Conservation (phyloP, 2,888 invertebrate genomes). For the Chymomyza caudatula region DNA sequence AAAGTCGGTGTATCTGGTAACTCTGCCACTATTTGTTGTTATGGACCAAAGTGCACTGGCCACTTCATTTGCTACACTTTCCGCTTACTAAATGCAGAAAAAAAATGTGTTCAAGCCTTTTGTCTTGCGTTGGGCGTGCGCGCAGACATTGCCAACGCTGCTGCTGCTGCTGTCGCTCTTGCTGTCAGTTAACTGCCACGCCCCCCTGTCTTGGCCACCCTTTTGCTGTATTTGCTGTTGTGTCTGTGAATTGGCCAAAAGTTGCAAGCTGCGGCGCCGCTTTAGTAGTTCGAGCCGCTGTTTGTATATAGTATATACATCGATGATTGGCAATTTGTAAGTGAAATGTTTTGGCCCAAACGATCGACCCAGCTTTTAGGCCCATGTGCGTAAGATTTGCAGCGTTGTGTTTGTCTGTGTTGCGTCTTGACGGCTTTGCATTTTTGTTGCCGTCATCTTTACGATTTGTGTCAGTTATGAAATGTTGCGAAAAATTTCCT, state of each 20-base stretch:
- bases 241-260: background rate
- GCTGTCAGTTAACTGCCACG: constrained; percentile 19
- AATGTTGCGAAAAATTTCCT: constrained; percentile 57
- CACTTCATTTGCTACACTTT: constrained; percentile 24
- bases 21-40: background rate
- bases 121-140: background rate
- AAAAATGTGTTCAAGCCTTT: background rate
- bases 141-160: constrained; percentile 3
- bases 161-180: background rate
- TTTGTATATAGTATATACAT: background rate
- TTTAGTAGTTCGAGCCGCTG: background rate
- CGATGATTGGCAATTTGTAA: constrained; percentile 56
- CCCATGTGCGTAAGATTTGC: constrained; percentile 5
- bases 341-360: constrained; percentile 38
- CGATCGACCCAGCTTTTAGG: background rate
- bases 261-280: background rate
- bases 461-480: constrained; percentile 56
- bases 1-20: background rate
- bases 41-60: background rate
- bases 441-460: constrained; percentile 38
- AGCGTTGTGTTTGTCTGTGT: background rate
- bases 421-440: constrained; percentile 4
- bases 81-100: constrained; percentile 12
- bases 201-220: constrained; percentile 17
- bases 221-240: constrained; percentile 16